Evolutionary conservation across 2,797 vertebrate species (phyloP), one percentile per base, ranked within the genome.

Genomic region (Sebastes steindachneri): DNA sequence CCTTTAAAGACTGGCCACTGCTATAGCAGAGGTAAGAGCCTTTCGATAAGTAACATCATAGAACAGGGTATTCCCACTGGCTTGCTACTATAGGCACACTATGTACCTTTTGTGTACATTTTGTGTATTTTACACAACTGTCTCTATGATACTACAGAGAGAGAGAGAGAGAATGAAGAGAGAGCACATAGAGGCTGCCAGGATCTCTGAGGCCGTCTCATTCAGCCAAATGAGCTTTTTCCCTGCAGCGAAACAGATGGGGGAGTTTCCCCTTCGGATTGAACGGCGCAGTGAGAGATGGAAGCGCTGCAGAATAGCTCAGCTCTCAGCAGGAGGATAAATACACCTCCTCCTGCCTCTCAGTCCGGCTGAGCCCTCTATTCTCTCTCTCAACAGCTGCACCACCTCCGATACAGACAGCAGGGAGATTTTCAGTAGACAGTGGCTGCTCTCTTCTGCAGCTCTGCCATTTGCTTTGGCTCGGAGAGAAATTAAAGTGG

Each of bases 241-340:
- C 12, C 70, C 80, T 23, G 31, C 73, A 63, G 79, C 65, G 67
- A 68, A 75, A 70, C 71, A 83, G 75, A 77, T 69, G 77, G 82
- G 10, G 66, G 66, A 45, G 68, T 70, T 76, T 51, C 67, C 73
- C 79, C 53, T 58, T 58, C 1, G 25, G 58, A 48, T 3, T 28
- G 21, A 74, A 41, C 45, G 17, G 21, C 67, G 0, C 71, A 69
- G 63, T 10, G 64, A 71, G 85, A 67, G n/a, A 75, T 57, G 54
- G 29, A 21, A 21, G 59, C 0, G 1, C 23, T 5, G 45, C 68
- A 72, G 80, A 45, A 70, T 21, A 23, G 64, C 74, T 72, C 17
- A 9, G 54, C 48, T 77, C 79, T 71, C 79, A 79, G 81, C 79
- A 74, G 84, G 77, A 77, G 66, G 59, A 80, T 75, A 65, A 85